phyloP scores from a whole-genome alignment of 2,113 vertebrate species.

The Hemiprocne comata region DNA sequence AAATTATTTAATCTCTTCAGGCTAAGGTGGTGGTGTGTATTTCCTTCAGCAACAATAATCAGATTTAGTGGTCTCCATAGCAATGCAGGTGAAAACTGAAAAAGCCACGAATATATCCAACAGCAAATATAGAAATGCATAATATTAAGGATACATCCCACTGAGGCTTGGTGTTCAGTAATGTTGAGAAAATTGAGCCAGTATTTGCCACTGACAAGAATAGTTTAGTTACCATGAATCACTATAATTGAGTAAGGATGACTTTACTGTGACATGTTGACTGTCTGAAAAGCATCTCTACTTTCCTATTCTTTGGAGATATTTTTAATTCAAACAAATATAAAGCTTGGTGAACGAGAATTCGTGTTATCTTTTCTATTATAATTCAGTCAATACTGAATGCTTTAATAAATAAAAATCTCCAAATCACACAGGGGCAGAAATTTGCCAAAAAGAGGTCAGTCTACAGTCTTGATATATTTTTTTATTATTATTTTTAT shows the following conservation, averaged over 20 bases:
- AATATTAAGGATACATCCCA: background rate
- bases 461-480: background rate
- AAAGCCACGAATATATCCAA: background rate
- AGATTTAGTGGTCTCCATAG: background rate
- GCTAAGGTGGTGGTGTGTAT: background rate
- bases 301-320: background rate
- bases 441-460: background rate
- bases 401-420: background rate
- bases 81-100: conserved; percentile 1
- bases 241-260: background rate
- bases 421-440: background rate
- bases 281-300: background rate
- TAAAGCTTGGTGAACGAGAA: background rate
- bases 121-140: background rate
- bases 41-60: background rate
- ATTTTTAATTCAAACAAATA: background rate
- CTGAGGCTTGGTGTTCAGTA: background rate
- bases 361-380: background rate
- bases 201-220: background rate
- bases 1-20: conserved; percentile 1
- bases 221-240: background rate
- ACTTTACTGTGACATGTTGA: background rate
- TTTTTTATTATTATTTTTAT: background rate
- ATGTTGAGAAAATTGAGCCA: background rate
- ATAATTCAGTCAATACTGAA: background rate